These are phyloP conservation scores for Drosophila eugracilis DNA, from an alignment of 1,140 invertebrate species.

Conservation along the genomic window DNA sequence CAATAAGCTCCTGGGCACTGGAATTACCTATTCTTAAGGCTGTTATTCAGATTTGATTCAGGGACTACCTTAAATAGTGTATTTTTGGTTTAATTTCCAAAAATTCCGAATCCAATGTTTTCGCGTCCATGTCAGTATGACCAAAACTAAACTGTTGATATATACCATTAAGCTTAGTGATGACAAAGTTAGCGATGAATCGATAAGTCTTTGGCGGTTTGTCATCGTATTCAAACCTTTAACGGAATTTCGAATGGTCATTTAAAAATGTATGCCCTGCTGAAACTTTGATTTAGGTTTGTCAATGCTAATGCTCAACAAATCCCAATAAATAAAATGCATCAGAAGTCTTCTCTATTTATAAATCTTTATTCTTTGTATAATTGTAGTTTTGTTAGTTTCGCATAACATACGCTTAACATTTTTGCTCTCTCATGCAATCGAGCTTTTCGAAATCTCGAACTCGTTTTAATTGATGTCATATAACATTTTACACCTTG, in stretches of 20 bases:
- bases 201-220: not conserved
- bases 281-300: too few relatives aligned
- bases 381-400: conserved; percentile 81
- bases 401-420: conserved; percentile 79
- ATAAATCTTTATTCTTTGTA: conserved; percentile 81
- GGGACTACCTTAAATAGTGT: conserved; percentile 56
- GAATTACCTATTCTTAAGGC: not conserved
- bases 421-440: conserved; percentile 54
- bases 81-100: conserved; percentile 57
- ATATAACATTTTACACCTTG: conserved; percentile 62
- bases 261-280: too few relatives aligned
- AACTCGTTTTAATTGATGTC: conserved; percentile 63
- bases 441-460: conserved; percentile 66
- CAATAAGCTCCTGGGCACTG: conserved; percentile 56
- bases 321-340: not conserved
- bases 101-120: conserved; percentile 2
- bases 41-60: not conserved
- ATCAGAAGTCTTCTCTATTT: conserved; percentile 66
- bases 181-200: conserved; percentile 9
- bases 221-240: not conserved
- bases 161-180: not conserved
- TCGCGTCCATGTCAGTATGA: conserved; percentile 21
- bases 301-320: not conserved
- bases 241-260: too few relatives aligned
- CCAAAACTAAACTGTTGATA: not conserved